Evolutionary conservation across 1,140 invertebrate species (phyloP).

Genomic region (Bilobella aurantiaca): DNA sequence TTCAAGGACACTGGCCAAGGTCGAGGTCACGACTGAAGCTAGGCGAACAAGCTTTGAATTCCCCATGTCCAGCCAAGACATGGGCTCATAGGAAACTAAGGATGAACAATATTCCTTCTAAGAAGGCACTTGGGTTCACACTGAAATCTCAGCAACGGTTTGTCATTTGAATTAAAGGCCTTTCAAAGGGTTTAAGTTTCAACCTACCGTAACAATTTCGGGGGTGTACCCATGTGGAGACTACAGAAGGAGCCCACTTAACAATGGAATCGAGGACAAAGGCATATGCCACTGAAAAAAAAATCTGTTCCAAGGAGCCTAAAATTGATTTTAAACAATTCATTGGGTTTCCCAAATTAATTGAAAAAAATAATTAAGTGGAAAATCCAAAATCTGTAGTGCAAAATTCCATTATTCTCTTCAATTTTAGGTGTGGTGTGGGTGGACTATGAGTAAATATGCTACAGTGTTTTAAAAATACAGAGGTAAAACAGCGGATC

Average conservation of each 20-base stretch:
- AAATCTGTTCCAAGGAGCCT: too few relatives aligned
- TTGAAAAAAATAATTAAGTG: too few relatives aligned
- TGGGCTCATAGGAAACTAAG: not conserved
- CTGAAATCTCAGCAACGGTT: not conserved
- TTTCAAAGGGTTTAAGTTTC: not conserved
- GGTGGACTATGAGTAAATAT: not conserved
- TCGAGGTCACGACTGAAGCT: not conserved
- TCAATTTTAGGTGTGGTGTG: too few relatives aligned
- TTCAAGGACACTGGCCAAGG: not conserved
- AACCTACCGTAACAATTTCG: slow-evolving; percentile 4
- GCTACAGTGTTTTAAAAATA: too few relatives aligned
- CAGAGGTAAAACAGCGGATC: too few relatives aligned
- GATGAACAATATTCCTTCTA: not conserved
- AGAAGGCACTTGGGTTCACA: not conserved
- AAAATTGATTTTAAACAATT: too few relatives aligned
- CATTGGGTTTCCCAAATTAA: too few relatives aligned
- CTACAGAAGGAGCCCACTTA: too few relatives aligned
- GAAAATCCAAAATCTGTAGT: not conserved
- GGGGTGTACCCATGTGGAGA: not conserved
- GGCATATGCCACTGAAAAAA: too few relatives aligned
- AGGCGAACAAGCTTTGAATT: not conserved
- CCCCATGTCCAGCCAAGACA: not conserved
- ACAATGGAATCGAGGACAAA: too few relatives aligned
- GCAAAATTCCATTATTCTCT: not conserved
- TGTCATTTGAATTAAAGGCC: not conserved